Conservation (phyloP, 2,888 invertebrate species). For the Digitonthophagus gazella region DNA sequence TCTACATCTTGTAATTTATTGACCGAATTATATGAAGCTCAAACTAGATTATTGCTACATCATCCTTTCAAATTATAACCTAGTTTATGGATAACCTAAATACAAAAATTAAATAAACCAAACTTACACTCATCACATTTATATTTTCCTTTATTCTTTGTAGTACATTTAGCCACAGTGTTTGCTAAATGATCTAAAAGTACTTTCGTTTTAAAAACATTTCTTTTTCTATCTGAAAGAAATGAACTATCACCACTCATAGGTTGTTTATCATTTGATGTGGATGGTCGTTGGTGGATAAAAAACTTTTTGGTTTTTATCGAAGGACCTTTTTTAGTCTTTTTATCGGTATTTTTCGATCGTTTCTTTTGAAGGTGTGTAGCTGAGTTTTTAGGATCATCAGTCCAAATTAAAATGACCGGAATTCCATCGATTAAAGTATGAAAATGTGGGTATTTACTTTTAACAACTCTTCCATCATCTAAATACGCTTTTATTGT, state of each 20-base stretch:
- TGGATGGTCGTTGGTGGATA: too few relatives aligned
- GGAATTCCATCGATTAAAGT: slow-evolving; percentile 20
- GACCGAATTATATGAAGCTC: too few relatives aligned
- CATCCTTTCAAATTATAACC: too few relatives aligned
- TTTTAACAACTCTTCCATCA: neutral
- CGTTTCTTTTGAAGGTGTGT: neutral
- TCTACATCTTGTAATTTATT: too few relatives aligned
- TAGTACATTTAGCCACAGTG: neutral
- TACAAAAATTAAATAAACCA: neutral
- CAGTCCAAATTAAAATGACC: slow-evolving; percentile 19
- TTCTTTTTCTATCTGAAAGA: neutral
- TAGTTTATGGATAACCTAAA: neutral
- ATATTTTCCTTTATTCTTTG: neutral
- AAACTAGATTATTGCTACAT: too few relatives aligned
- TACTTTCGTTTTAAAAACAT: neutral
- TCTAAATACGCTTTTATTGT: slow-evolving; percentile 17
- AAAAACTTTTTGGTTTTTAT: neutral
- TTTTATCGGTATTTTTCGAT: neutral
- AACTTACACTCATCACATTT: neutral
- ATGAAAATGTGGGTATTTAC: slow-evolving; percentile 19
- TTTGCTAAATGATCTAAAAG: neutral
- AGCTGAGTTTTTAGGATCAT: neutral
- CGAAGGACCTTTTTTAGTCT: neutral
- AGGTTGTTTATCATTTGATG: neutral
- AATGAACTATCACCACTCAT: neutral